Conservation (phyloP, 2,888 invertebrate genomes). For the Lasioglossum marginatum region DNA sequence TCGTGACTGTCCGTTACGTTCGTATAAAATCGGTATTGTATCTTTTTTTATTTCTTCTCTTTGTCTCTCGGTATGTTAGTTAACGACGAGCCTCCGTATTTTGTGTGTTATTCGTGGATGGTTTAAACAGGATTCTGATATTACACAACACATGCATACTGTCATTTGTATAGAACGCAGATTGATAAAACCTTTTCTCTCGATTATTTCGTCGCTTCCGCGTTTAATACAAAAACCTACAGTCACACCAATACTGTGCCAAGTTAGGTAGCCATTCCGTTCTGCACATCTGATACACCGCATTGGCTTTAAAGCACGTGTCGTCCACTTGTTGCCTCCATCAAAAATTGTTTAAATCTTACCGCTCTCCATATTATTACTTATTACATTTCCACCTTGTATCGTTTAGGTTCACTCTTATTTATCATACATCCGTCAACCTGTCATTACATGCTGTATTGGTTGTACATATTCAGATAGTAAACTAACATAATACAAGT, state of each 20-base stretch:
- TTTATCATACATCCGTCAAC: constrained; percentile 68
- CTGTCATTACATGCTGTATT: constrained; percentile 69
- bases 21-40: constrained; percentile 24
- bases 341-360: constrained; percentile 58
- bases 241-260: constrained; percentile 67
- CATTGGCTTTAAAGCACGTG: constrained; percentile 66
- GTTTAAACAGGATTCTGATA: constrained; percentile 73
- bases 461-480: constrained; percentile 81
- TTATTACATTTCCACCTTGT: constrained; percentile 62
- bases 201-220: constrained; percentile 26
- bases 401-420: constrained; percentile 64
- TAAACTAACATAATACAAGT: constrained; percentile 77
- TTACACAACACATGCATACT: constrained; percentile 72
- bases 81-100: constrained; percentile 44
- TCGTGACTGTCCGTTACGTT: constrained; percentile 21
- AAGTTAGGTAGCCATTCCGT: constrained; percentile 67
- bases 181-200: constrained; percentile 53
- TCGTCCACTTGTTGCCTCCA: constrained; percentile 59
- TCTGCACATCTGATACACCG: constrained; percentile 70
- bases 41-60: constrained; percentile 3
- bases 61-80: constrained; percentile 22
- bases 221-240: constrained; percentile 69
- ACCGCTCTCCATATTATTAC: constrained; percentile 58
- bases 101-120: constrained; percentile 71
- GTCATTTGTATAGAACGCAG: constrained; percentile 65